A percentile compares a stretch with the other conserved stretches of the same genome.
Evolutionary conservation across 2,888 invertebrate species (phyloP).

Genomic region (Agonopterix heracliana): DNA sequence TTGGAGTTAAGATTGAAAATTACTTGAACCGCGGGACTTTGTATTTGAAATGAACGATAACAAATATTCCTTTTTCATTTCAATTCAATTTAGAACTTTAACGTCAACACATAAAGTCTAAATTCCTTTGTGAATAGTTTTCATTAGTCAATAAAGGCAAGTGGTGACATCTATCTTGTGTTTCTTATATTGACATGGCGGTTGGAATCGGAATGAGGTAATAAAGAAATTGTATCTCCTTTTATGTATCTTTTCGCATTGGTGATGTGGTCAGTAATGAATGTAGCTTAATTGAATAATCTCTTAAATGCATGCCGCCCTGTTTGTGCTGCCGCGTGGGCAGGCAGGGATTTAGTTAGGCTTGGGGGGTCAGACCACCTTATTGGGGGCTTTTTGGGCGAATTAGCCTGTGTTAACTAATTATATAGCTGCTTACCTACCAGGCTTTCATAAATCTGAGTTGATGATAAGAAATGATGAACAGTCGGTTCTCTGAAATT

Average conservation of each 20-base stretch:
- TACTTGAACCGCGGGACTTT: too few relatives aligned
- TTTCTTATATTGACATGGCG: conserved; percentile 54
- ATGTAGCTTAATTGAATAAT: conserved; percentile 50
- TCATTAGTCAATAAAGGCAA: conserved; percentile 45
- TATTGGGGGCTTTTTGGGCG: too few relatives aligned
- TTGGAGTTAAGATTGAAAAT: too few relatives aligned
- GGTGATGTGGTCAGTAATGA: conserved; percentile 38
- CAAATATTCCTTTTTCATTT: too few relatives aligned
- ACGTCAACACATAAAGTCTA: too few relatives aligned
- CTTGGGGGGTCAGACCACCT: neutral
- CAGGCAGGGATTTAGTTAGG: conserved; percentile 2
- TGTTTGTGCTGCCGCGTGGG: conserved; percentile 19
- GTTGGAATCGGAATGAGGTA: conserved; percentile 51
- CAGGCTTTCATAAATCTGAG: too few relatives aligned
- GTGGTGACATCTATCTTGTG: conserved; percentile 55
- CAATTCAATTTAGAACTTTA: too few relatives aligned
- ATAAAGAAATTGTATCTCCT: conserved; percentile 57
- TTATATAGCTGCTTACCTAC: too few relatives aligned
- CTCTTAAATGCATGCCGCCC: conserved; percentile 31
- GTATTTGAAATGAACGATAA: too few relatives aligned
- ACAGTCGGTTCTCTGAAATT: too few relatives aligned
- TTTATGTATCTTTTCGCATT: conserved; percentile 41
- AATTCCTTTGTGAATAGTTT: conserved; percentile 12
- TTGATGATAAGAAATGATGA: too few relatives aligned
- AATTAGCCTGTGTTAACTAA: too few relatives aligned